These are phyloP conservation scores for Agriopis leucophaearia DNA, from an alignment of 2,888 invertebrate genomes.

Conservation along the genomic window DNA sequence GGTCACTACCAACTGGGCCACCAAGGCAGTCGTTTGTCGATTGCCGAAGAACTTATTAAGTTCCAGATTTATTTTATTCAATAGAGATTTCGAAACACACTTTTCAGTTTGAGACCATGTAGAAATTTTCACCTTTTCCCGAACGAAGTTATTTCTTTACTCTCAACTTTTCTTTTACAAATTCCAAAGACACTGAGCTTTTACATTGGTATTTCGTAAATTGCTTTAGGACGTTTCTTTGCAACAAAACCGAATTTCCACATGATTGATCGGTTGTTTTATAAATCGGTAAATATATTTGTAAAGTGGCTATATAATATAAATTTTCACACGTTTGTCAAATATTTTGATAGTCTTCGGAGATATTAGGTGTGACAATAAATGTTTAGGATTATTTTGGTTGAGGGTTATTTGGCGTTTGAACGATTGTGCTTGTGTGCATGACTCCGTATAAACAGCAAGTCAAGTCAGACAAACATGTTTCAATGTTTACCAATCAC, in stretches of 20 bases:
- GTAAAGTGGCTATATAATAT: background rate
- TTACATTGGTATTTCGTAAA: constrained; percentile 17
- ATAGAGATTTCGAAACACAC: background rate
- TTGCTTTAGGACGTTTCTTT: constrained; percentile 6
- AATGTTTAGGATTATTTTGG: too few relatives aligned
- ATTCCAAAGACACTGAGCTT: constrained; percentile 2
- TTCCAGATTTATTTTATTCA: background rate
- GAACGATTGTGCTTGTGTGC: too few relatives aligned
- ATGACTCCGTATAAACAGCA: too few relatives aligned
- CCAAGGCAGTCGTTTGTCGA: too few relatives aligned
- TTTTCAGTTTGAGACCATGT: background rate
- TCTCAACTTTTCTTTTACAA: constrained; percentile 19
- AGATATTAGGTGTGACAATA: too few relatives aligned
- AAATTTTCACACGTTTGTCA: background rate
- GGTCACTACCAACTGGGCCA: too few relatives aligned
- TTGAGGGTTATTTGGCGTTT: too few relatives aligned
- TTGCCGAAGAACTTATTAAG: too few relatives aligned
- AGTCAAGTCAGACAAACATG: too few relatives aligned
- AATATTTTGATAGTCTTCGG: too few relatives aligned
- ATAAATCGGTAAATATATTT: background rate
- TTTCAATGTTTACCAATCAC: too few relatives aligned
- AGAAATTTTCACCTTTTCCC: background rate
- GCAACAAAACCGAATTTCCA: background rate
- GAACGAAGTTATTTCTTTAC: constrained; percentile 4
- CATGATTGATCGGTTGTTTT: constrained; percentile 20